A percentile compares a stretch with the other conserved stretches of the same genome.
phyloP scores from a whole-genome alignment of 2,888 invertebrate species.

The Noctuana brunneofusca region DNA sequence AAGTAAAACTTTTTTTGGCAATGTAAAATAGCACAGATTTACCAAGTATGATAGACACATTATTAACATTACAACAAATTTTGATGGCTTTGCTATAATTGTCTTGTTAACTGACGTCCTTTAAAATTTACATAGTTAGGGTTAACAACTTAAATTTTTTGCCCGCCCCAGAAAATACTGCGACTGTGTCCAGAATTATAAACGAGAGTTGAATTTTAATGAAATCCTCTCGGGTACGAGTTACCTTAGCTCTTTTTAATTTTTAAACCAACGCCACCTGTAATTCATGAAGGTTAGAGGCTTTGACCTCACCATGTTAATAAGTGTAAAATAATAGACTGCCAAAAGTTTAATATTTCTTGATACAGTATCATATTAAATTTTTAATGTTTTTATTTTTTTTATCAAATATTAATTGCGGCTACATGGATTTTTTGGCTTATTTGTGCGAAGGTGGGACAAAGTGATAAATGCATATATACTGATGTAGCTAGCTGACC shows the following conservation, averaged over 20 bases:
- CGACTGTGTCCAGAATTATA: conserved; percentile 8
- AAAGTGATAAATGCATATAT: too few relatives aligned
- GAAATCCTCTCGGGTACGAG: conserved; percentile 7
- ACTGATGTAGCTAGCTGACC: too few relatives aligned
- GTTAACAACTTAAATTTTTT: not conserved
- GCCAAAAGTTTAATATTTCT: not conserved
- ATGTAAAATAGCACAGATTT: too few relatives aligned
- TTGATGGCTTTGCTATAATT: too few relatives aligned
- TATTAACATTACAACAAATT: too few relatives aligned
- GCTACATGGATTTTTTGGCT: too few relatives aligned
- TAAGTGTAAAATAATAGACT: not conserved
- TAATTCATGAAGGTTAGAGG: not conserved
- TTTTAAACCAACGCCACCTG: conserved; percentile 6
- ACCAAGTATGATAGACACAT: too few relatives aligned
- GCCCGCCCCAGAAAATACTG: not conserved
- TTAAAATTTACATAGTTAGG: not conserved
- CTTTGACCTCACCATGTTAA: not conserved
- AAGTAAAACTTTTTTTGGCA: too few relatives aligned
- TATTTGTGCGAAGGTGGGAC: too few relatives aligned
- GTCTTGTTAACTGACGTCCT: not conserved
- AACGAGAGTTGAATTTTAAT: conserved; percentile 12
- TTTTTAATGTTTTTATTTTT: too few relatives aligned
- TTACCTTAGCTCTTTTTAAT: conserved; percentile 11
- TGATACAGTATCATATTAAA: too few relatives aligned
- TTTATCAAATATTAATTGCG: too few relatives aligned